Base-by-base conservation (phyloP, 2,888 invertebrate genomes). In the Aleiodes leptofemur region DNA sequence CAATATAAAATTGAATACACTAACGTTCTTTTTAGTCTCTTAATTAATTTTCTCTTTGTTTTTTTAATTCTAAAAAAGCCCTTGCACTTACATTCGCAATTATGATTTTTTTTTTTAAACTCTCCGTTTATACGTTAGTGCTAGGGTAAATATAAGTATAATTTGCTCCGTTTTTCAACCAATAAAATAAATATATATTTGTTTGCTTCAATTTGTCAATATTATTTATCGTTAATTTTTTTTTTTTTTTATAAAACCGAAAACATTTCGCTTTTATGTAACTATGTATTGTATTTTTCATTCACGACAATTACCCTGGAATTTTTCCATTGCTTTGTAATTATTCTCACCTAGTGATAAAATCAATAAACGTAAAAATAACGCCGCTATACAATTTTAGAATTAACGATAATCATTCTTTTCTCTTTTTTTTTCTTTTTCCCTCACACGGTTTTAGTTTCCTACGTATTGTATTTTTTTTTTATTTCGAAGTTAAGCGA, bases 1-100 rank as follows among this genome's bases (percentile, higher is more conserved):
- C 78, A 83, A 84, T 83, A 84, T 76, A 82, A 85, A 83, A 84
- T 82, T 77, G 81, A 82, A 82, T 82, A 83, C 81, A 80, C 79
- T 83, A 83, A 81, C 77, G 76, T 81, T 74, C 76, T 55, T 74
- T 61, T 16, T 66, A 38, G 43, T 74, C 68, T 59, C 61, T 34
- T 50, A 69, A 29, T 69, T 56, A 64, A 48, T 66, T 64, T 14
- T 50, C 16, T 59, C 48, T 59, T 61, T 29, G n/a, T 23, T 57
- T 76, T 57, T 76, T 14, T 80, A 79, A 78, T 77, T 77, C 78
- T 78, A 81, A 82, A 73, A 77, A 81, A 80, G 72, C 79, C 64
- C 71, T 74, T 75, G 75, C 73, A 79, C 79, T 50, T 76, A 74
- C 73, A 74, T 78, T 70, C 69, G 57, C 64, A 73, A 56, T 53